These are phyloP conservation scores for Nothoprocta pentlandii DNA, from an alignment of 2,113 vertebrate genomes.

Conservation along the genomic window DNA sequence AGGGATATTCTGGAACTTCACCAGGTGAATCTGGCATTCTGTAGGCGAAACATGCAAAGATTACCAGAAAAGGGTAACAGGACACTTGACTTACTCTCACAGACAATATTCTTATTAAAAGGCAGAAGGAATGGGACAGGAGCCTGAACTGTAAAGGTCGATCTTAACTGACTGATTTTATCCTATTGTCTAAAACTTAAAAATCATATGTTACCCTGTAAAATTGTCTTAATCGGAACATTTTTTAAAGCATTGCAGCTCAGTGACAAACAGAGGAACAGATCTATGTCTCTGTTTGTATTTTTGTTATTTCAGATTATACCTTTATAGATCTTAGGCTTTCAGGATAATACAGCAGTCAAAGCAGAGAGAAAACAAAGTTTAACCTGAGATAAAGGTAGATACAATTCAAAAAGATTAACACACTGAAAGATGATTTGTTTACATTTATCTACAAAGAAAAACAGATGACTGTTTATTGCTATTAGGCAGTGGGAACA, in stretches of 20 bases:
- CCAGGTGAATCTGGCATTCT: conserved; percentile 93
- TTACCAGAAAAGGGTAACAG: not conserved
- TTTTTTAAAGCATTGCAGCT: not conserved
- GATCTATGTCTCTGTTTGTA: not conserved
- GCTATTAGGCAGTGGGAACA: not conserved
- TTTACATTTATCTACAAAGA: not conserved
- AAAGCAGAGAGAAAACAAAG: not conserved
- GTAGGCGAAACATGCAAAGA: not conserved
- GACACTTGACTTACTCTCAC: not conserved
- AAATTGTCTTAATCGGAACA: not conserved
- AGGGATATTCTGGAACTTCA: conserved; percentile 91
- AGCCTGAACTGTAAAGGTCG: not conserved
- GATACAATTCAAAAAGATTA: not conserved
- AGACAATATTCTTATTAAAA: not conserved
- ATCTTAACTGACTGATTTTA: not conserved
- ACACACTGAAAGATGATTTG: not conserved
- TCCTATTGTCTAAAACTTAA: not conserved
- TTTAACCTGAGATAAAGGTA: not conserved
- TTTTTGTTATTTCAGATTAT: not conserved
- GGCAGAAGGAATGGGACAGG: not conserved
- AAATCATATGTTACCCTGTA: not conserved
- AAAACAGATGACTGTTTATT: not conserved
- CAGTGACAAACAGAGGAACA: not conserved
- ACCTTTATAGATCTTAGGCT: not conserved
- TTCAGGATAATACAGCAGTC: not conserved